Conservation (phyloP, 2,797 vertebrate species). For the Enteromius argenteus region DNA sequence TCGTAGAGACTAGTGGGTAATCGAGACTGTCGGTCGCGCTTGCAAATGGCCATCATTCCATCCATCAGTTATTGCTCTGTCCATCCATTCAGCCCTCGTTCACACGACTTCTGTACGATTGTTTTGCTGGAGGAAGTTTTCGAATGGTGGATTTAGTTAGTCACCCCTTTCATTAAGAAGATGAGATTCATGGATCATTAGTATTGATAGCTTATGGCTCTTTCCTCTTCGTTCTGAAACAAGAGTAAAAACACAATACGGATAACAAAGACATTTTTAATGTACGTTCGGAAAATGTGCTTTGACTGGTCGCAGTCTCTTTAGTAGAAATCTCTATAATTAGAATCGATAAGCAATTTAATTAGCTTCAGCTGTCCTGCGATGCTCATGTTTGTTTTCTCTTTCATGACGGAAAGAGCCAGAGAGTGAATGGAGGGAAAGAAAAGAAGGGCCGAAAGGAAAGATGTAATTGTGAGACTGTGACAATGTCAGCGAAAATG, state of each 20-base stretch:
- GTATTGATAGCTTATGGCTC: conserved; percentile 65
- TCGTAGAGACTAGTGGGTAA: conserved; percentile 38
- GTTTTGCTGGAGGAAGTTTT: conserved; percentile 51
- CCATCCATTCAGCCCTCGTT: conserved; percentile 37
- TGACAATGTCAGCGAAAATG: conserved; percentile 8
- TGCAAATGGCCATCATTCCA: conserved; percentile 23
- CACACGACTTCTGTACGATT: conserved; percentile 8
- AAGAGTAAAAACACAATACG: conserved; percentile 25
- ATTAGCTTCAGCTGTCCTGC: conserved; percentile 51
- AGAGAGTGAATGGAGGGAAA: conserved; percentile 15
- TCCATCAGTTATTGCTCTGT: conserved; percentile 25
- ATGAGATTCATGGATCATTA: conserved; percentile 66
- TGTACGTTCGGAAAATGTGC: conserved; percentile 60
- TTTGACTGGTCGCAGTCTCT: conserved; percentile 57
- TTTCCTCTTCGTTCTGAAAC: conserved; percentile 53
- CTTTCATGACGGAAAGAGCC: conserved; percentile 9
- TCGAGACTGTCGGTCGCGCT: conserved; percentile 19
- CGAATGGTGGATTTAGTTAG: conserved; percentile 53
- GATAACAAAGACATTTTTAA: conserved; percentile 21
- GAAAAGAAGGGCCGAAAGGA: conserved; percentile 37
- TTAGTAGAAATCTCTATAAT: conserved; percentile 65
- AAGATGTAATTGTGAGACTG: conserved; percentile 38
- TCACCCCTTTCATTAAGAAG: conserved; percentile 63
- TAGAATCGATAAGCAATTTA: conserved; percentile 63
- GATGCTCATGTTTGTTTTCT: conserved; percentile 35